Conservation (phyloP, 2,797 vertebrate species). For the Mastacembelus armatus region DNA sequence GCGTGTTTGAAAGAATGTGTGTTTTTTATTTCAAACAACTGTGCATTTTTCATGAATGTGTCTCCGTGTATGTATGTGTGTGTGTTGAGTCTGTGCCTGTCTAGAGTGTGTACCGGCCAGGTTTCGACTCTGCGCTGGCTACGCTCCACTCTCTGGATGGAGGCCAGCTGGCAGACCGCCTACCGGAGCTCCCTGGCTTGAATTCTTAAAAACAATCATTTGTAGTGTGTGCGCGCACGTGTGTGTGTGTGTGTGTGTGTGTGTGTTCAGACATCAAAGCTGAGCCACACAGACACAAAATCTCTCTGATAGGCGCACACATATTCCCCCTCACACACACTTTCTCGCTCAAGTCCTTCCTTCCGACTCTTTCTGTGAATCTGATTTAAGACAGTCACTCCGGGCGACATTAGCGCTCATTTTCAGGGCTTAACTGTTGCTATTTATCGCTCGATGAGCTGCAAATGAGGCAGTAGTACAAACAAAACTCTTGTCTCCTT, state of each 20-base stretch:
- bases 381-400: conserved; percentile 64
- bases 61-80: conserved; percentile 30
- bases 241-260: conserved; percentile 35
- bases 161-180: conserved; percentile 91
- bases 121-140: conserved; percentile 77
- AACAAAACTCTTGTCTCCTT: conserved; percentile 52
- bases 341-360: conserved; percentile 50
- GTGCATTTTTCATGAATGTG: conserved; percentile 51
- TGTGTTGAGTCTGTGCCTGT: conserved; percentile 31
- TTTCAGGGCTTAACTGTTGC: conserved; percentile 60
- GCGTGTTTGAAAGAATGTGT: conserved; percentile 29
- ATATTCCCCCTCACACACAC: conserved; percentile 29
- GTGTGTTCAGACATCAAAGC: conserved; percentile 75
- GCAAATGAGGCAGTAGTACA: conserved; percentile 58
- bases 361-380: conserved; percentile 65
- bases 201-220: conserved; percentile 87
- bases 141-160: conserved; percentile 86
- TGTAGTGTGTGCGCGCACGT: conserved; percentile 71
- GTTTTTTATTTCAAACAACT: conserved; percentile 36
- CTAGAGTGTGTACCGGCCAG: conserved; percentile 59
- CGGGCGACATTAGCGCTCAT: conserved; percentile 54
- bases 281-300: conserved; percentile 72
- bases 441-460: conserved; percentile 53
- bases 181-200: conserved; percentile 85
- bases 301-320: conserved; percentile 67